Base-by-base conservation (phyloP, 2,888 invertebrate species). In the Fragum whitleyi region DNA sequence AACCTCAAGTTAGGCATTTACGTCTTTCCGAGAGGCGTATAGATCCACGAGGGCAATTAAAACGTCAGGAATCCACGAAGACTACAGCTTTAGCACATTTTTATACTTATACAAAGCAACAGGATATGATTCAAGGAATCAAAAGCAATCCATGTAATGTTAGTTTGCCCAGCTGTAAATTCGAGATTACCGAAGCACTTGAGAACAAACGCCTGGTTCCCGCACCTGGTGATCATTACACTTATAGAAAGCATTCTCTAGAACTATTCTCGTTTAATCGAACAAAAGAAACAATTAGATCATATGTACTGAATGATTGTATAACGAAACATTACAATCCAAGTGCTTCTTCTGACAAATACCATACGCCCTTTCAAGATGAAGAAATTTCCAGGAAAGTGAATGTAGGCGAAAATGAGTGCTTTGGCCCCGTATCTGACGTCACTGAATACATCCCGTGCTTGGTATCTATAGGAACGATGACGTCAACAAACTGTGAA, bases 121-220 rank as follows among this genome's bases (percentile, higher is more conserved):
- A 26, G 39, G 65, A 65, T 42, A 36, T 36, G 36, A 36, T 42
- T 42, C 42, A 2, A 2, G 42, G 36, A 65, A 42, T 23, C 39
- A 36, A 23, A 21, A 42, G 16, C 23, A 65, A 42, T 7, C 65
- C 42, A 9, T 65, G 28, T 65, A 21, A 65, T 42, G 65, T 42
- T 65, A 42, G 21, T 42, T 42, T 65, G n/a, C 65, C 65, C 65
- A 65, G 65, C 65, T 65, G 65, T 39, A 42, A 65, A n/a, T 65
- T 65, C n/a, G 65, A 42, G 21, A 65, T 65, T 21, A 42, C 65
- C 6, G 36, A 65, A 65, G 39, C 42, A 36, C 65, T 42, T 65
- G 42, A 42, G 36, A 65, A 65, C 21, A 65, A 65, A 65, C 36
- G 65, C n/a, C 57, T n/a, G n/a, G 47, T n/a, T 3, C 3, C n/a